A percentile compares a stretch with the other conserved stretches of the same genome.
These are phyloP conservation scores for Acronicta psi DNA, from an alignment of 2,888 invertebrate genomes.

Conservation along the genomic window DNA sequence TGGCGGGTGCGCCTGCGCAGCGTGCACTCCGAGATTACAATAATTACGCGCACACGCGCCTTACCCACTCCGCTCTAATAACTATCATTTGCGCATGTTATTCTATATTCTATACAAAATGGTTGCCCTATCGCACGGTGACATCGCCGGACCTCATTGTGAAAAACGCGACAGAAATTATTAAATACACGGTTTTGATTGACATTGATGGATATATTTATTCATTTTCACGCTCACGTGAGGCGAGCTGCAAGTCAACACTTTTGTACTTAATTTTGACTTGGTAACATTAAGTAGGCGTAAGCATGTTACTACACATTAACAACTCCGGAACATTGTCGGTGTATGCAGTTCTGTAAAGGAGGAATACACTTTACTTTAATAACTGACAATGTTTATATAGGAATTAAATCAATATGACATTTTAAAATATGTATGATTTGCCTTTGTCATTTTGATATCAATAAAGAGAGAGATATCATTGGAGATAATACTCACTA, in stretches of 20 bases:
- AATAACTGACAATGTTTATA: too few relatives aligned
- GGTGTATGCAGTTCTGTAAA: too few relatives aligned
- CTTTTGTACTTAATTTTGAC: slow-evolving; percentile 6
- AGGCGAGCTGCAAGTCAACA: background rate
- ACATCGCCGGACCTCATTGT: slow-evolving; percentile 66
- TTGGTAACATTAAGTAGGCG: background rate
- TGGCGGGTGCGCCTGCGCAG: slow-evolving; percentile 64
- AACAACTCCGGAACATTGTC: background rate
- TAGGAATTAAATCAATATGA: too few relatives aligned
- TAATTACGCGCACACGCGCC: slow-evolving; percentile 85
- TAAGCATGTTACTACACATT: slow-evolving; percentile 1
- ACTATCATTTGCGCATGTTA: slow-evolving; percentile 88
- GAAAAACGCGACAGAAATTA: slow-evolving; percentile 44
- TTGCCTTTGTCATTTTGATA: too few relatives aligned
- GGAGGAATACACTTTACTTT: too few relatives aligned
- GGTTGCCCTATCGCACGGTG: slow-evolving; percentile 74
- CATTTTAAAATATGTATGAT: too few relatives aligned
- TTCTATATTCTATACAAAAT: slow-evolving; percentile 84
- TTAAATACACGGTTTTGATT: slow-evolving; percentile 19
- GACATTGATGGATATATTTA: slow-evolving; percentile 40
- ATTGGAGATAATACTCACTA: too few relatives aligned
- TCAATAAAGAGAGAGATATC: too few relatives aligned
- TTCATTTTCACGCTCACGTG: slow-evolving; percentile 32
- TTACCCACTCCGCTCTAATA: slow-evolving; percentile 79
- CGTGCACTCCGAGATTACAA: slow-evolving; percentile 81